Evolutionary conservation across 2,888 invertebrate genomes (phyloP), one percentile per base, ranked within the genome.

Genomic region (Sericinus montela): DNA sequence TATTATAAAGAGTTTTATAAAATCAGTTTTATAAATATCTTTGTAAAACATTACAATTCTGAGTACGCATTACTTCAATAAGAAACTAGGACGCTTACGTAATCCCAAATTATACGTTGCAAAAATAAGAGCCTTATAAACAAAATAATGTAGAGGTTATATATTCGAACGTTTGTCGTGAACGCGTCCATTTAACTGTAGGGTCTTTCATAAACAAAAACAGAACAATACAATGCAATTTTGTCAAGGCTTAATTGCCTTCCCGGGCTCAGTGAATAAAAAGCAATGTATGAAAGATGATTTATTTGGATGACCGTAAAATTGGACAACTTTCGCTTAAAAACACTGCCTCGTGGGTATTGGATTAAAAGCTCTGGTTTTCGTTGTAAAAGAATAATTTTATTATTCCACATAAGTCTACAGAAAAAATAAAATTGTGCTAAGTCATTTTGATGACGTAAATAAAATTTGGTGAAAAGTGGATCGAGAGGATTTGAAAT

Each of bases 181-280:
- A 16, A 36, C 15, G n/a, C 15, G 36, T 3, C 16, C 47, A 45
- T 39, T 38, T 44, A 42, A 39, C 30, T 36, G 5, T 15, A 9
- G 16, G 16, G 36, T n/a, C 15, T 16, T 30, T 30, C 36, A 7
- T 19, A 15, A 15, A 36, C 16, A 36, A 36, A 36, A 36, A 36
- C 10, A 36, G 36, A 36, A 38, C 10, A 38, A 11, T 23, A 7
- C 38, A 38, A 23, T 38, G 38, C 38, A 38, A 38, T 38, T 38
- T 19, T 23, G 38, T 13, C 8, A 8, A 2, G 23, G 0, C 11
- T 38, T 13, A 25, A 19, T 38, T 38, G 11, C 23, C 38, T 5
- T 11, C 11, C 32, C 25, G 25, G n/a, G 30, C 5, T 11, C 30
- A 30, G 32, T 1, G 32, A 32, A 32, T 7, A 11, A 32, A 32